Conservation (phyloP, 2,797 vertebrate genomes). For the Phalanger gymnotis region DNA sequence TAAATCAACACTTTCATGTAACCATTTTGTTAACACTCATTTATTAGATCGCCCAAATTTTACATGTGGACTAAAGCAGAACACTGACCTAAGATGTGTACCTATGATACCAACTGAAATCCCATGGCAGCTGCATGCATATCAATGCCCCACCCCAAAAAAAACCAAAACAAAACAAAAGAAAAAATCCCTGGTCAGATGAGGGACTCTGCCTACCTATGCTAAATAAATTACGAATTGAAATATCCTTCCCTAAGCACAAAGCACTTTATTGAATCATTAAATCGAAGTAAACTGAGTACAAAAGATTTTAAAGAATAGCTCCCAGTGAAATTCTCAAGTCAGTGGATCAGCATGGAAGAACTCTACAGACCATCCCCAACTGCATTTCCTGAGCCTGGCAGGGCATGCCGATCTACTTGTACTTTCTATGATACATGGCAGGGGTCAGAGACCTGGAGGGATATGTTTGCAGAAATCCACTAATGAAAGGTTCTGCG, state of each 20-base stretch:
- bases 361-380: neutral
- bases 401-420: neutral
- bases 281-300: constrained; percentile 34
- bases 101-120: constrained; percentile 12
- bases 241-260: constrained; percentile 39
- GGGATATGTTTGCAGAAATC: neutral
- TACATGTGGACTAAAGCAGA: neutral
- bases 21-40: constrained; percentile 35
- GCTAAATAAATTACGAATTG: constrained; percentile 40
- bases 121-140: neutral
- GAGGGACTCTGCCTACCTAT: neutral
- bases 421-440: constrained; percentile 20
- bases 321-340: constrained; percentile 17
- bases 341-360: neutral
- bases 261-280: constrained; percentile 33
- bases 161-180: neutral
- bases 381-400: constrained; percentile 28
- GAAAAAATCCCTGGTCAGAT: neutral
- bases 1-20: neutral
- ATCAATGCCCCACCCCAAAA: neutral
- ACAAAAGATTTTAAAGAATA: constrained; percentile 38
- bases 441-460: neutral
- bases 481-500: neutral
- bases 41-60: neutral
- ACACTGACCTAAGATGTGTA: constrained; percentile 2